Percentiles rank a stretch among this genome's conserved stretches.
Evolutionary conservation across 2,888 invertebrate genomes (phyloP).

Genomic region (Aleiodes leptofemur): DNA sequence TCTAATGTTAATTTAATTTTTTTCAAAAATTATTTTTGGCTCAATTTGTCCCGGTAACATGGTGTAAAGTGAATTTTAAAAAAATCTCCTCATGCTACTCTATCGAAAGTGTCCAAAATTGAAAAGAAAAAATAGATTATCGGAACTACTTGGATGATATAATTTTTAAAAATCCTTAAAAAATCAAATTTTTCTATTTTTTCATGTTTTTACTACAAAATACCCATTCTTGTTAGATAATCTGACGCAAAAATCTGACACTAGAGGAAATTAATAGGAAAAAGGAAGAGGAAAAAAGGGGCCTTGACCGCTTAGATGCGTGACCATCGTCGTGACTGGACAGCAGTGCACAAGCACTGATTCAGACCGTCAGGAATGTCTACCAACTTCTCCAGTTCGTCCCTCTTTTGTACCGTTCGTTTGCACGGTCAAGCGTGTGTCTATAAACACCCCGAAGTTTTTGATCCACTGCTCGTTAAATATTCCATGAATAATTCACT

Average conservation of each 20-base stretch:
- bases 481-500: conserved; percentile 15
- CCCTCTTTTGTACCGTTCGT: conserved; percentile 41
- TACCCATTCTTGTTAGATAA: too few relatives aligned
- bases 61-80: too few relatives aligned
- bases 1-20: too few relatives aligned
- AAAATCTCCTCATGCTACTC: too few relatives aligned
- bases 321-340: conserved; percentile 62
- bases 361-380: conserved; percentile 67
- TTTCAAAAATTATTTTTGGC: too few relatives aligned
- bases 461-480: background rate
- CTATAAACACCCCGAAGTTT: conserved; percentile 6
- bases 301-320: conserved; percentile 65
- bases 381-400: conserved; percentile 40
- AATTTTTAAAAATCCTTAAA: too few relatives aligned
- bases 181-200: too few relatives aligned
- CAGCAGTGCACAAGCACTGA: conserved; percentile 61
- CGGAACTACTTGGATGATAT: too few relatives aligned
- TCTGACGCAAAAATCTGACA: conserved; percentile 19
- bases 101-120: too few relatives aligned
- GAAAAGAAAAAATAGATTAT: too few relatives aligned
- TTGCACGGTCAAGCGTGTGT: conserved; percentile 35
- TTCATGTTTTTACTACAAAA: too few relatives aligned
- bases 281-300: conserved; percentile 57
- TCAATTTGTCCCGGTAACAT: too few relatives aligned
- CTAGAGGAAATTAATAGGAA: conserved; percentile 53